A percentile compares a stretch with the other conserved stretches of the same genome.
phyloP scores from a whole-genome alignment of 2,113 vertebrate genomes.

The Zeus faber region DNA sequence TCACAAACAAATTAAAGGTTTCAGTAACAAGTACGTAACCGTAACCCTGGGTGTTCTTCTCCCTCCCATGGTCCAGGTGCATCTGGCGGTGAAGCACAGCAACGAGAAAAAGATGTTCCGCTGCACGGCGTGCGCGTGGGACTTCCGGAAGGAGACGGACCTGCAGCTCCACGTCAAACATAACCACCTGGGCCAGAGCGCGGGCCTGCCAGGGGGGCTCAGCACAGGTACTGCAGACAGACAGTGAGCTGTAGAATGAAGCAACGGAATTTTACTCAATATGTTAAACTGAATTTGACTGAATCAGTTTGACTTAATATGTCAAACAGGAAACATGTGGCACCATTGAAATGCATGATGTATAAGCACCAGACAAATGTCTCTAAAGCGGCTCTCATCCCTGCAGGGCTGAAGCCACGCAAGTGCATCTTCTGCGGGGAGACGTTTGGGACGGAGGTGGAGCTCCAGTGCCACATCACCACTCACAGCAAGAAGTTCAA shows the following conservation, averaged over 20 bases:
- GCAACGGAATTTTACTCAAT: too few species aligned
- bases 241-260: background rate
- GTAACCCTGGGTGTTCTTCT: too few species aligned
- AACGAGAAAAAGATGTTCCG: constrained; percentile 97
- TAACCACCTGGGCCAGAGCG: constrained; percentile 90
- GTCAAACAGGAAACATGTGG: too few species aligned
- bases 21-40: too few species aligned
- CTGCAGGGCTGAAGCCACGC: constrained; percentile 58
- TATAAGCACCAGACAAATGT: too few species aligned
- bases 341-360: too few species aligned
- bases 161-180: constrained; percentile 95
- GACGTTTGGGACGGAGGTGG: constrained; percentile 94
- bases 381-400: background rate
- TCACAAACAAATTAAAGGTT: too few species aligned
- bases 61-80: too few species aligned
- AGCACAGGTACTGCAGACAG: constrained; percentile 78
- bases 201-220: constrained; percentile 56
- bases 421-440: constrained; percentile 97
- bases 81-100: constrained; percentile 97
- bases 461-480: constrained; percentile 98
- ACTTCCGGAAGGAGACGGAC: constrained; percentile 95
- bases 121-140: constrained; percentile 97
- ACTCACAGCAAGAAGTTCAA: constrained; percentile 98
- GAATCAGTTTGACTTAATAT: too few species aligned
- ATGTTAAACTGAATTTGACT: too few species aligned